Conservation (phyloP, 2,888 invertebrate species). For the Cephus nigrinus region DNA sequence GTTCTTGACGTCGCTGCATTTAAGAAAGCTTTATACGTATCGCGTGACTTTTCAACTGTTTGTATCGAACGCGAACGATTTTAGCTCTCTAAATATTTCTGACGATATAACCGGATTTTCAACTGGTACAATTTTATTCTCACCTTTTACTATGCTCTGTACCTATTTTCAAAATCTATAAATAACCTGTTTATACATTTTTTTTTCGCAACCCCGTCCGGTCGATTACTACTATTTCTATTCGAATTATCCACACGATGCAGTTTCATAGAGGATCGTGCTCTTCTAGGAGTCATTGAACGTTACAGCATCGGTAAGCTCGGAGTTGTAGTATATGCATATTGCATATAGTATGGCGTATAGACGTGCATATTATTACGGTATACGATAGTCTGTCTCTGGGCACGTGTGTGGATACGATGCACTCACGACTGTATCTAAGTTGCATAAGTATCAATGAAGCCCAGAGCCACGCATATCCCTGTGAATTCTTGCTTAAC, state of each 20-base stretch:
- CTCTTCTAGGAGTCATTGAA: not conserved
- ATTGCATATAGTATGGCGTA: not conserved
- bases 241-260: not conserved
- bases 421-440: not conserved
- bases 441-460: not conserved
- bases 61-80: not conserved
- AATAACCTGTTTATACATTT: not conserved
- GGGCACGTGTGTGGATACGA: not conserved
- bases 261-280: not conserved
- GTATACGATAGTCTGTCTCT: not conserved
- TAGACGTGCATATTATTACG: not conserved
- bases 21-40: not conserved
- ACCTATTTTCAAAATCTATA: not conserved
- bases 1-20: not conserved
- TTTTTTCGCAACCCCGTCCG: not conserved
- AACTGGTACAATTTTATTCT: not conserved
- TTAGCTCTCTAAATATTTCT: not conserved
- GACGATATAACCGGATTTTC: not conserved
- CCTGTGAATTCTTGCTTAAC: not conserved
- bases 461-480: not conserved
- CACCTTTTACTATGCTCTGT: not conserved
- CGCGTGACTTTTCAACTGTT: not conserved
- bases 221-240: not conserved
- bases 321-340: not conserved
- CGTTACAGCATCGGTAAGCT: not conserved